Conservation (phyloP, 92 coral and sea anemone species). For the Palythoa grandis region DNA sequence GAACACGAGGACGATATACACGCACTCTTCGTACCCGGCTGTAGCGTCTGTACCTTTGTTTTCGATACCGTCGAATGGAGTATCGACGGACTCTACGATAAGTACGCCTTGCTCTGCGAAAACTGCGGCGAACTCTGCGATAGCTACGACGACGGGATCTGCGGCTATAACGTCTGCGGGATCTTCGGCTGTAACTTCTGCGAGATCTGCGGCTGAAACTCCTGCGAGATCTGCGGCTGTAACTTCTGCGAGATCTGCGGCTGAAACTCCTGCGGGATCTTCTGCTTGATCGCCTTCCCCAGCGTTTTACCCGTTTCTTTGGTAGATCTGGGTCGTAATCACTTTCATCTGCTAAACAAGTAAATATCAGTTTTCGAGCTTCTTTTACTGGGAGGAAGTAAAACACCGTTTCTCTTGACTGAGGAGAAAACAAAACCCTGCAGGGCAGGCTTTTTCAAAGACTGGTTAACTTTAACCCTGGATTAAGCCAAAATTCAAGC, state of each 20-base stretch:
- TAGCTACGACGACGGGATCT: neutral
- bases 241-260: conserved; percentile 26
- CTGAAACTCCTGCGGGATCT: conserved; percentile 4
- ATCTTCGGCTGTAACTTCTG: conserved; percentile 9
- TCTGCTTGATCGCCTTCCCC: conserved; percentile 29
- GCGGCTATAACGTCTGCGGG: neutral
- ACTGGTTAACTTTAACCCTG: no score
- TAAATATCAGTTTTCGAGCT: neutral
- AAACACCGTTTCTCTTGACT: no score
- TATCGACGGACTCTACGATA: conserved; percentile 14
- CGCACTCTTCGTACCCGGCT: neutral
- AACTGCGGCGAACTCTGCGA: conserved; percentile 21
- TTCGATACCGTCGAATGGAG: conserved; percentile 8
- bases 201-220: conserved; percentile 31
- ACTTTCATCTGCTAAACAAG: neutral
- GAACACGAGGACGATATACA: neutral
- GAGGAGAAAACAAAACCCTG: no score
- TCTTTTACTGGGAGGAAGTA: no score
- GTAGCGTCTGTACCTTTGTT: neutral
- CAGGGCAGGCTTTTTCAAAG: neutral
- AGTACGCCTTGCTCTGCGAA: neutral
- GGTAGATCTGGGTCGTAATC: conserved; percentile 20
- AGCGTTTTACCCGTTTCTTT: conserved; percentile 35
- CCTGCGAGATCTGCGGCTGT: conserved; percentile 10
- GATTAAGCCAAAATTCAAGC: no score